Base-by-base conservation (phyloP, 2,797 vertebrate genomes). In the Echiichthys vipera region DNA sequence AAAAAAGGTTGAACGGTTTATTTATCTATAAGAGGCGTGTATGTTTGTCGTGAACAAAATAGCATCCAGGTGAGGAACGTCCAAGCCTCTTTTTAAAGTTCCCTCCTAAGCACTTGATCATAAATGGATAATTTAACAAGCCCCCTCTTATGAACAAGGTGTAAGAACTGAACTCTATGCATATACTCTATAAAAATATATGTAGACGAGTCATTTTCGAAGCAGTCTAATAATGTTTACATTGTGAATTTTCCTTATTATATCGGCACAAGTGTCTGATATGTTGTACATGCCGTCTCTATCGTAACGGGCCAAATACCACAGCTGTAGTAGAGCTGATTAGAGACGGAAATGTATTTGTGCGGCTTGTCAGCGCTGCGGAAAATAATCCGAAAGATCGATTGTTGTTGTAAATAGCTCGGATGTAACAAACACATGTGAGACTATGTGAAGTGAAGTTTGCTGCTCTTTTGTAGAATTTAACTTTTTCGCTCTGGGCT, bases 161-260 rank as follows among this genome's bases (percentile, higher is more conserved):
- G 65, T 90, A 81, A 68, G 74, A 91, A 88, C 81, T 86, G 80
- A 91, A 88, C 87, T 93, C 94, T 94, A 94, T 94, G 94, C 94
- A 94, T 91, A 86, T 80, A 79, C 83, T 90, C 83, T 84, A 75
- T 90, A 70, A 36, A 72, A 79, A 70, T 81, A 73, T 84, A 55
- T 55, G 76, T 88, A 74, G 80, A 85, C 9, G 66, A 83, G 80
- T 89, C 54, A 51, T 88, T 88, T 88, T 78, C 69, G 64, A 90
- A 84, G 84, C 79, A 82, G 88, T 92, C 88, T 84, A 88, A 74
- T 90, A 90, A 94, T 93, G 94, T 95, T 95, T 94, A 95, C 93
- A 94, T 89, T 83, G 87, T 91, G 87, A 85, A 88, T 92, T 88
- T 67, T 77, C 81, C 79, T 80, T 75, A 84, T 80, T 79, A 84